Percentiles rank a stretch among this genome's conserved stretches.
These are phyloP conservation scores for Dromiciops gliroides DNA, from an alignment of 2,113 vertebrate species.

Conservation along the genomic window DNA sequence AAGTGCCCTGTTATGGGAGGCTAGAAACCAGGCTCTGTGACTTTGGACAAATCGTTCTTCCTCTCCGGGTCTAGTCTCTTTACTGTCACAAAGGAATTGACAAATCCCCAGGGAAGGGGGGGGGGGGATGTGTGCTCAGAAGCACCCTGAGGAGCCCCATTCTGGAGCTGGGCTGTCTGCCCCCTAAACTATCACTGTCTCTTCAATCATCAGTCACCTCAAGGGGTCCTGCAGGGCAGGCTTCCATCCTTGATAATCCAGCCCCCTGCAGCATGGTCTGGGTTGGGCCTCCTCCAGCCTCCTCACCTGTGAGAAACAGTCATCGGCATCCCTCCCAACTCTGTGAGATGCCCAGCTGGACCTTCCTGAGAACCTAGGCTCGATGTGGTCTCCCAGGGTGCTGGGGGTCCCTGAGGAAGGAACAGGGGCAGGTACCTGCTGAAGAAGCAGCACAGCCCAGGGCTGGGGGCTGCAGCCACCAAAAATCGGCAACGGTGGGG, in stretches of 20 bases:
- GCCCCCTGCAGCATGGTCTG: neutral
- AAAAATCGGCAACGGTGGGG: slow-evolving; percentile 81
- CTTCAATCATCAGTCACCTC: neutral
- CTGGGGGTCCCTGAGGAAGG: neutral
- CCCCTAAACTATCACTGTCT: too few species aligned
- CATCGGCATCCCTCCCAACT: neutral
- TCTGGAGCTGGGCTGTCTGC: neutral
- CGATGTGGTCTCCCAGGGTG: neutral
- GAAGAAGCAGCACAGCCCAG: slow-evolving; percentile 72
- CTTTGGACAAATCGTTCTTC: too few species aligned
- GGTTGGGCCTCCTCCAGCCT: neutral
- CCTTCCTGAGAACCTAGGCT: neutral
- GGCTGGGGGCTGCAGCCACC: slow-evolving; percentile 85
- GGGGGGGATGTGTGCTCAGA: too few species aligned
- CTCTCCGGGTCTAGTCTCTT: too few species aligned
- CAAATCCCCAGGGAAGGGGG: neutral
- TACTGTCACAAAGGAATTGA: neutral
- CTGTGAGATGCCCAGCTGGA: too few species aligned
- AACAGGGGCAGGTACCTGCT: slow-evolving; percentile 54
- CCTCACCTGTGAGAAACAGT: neutral
- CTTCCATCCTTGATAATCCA: neutral
- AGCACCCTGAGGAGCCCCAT: neutral
- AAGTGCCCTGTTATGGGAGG: neutral
- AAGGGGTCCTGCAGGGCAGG: neutral
- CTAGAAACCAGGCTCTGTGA: neutral